phyloP scores from a whole-genome alignment of 2,888 invertebrate genomes.

The Cheilosia soror region DNA sequence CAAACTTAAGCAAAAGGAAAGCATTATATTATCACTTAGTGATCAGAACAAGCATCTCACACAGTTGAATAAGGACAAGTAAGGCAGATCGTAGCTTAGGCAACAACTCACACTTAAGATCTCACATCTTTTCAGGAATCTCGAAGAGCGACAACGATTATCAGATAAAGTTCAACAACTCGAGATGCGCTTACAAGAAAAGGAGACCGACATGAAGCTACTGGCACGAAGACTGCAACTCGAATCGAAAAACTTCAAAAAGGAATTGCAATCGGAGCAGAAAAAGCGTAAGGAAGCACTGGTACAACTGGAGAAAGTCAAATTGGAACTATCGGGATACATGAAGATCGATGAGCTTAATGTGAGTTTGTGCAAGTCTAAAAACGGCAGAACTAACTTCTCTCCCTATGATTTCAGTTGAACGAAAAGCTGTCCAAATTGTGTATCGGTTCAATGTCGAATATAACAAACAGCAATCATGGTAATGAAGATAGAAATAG shows the following conservation, averaged over 20 bases:
- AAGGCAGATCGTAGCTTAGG: neutral
- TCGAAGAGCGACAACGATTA: slow-evolving; percentile 90
- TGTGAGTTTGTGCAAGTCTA: slow-evolving; percentile 69
- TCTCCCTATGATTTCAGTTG: slow-evolving; percentile 52
- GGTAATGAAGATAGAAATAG: slow-evolving; percentile 31
- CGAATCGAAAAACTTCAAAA: slow-evolving; percentile 90
- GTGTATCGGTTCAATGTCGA: slow-evolving; percentile 51
- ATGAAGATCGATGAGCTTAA: slow-evolving; percentile 81
- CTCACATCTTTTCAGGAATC: slow-evolving; percentile 84
- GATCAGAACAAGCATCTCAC: slow-evolving; percentile 89
- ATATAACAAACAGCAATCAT: slow-evolving; percentile 27
- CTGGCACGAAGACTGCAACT: slow-evolving; percentile 89
- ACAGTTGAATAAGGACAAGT: slow-evolving; percentile 90
- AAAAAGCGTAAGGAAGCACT: slow-evolving; percentile 89
- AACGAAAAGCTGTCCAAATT: slow-evolving; percentile 76
- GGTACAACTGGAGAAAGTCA: slow-evolving; percentile 86
- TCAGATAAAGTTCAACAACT: slow-evolving; percentile 86
- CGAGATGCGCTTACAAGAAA: slow-evolving; percentile 85
- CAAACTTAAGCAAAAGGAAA: slow-evolving; percentile 88
- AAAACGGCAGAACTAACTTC: neutral
- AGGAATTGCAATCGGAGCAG: slow-evolving; percentile 88
- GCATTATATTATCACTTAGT: slow-evolving; percentile 87
- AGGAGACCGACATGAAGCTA: slow-evolving; percentile 87
- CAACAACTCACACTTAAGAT: neutral
- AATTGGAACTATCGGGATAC: slow-evolving; percentile 80